Evolutionary conservation across 2,888 invertebrate species (phyloP).

Genomic region (Pycnomerus fuliginosus): DNA sequence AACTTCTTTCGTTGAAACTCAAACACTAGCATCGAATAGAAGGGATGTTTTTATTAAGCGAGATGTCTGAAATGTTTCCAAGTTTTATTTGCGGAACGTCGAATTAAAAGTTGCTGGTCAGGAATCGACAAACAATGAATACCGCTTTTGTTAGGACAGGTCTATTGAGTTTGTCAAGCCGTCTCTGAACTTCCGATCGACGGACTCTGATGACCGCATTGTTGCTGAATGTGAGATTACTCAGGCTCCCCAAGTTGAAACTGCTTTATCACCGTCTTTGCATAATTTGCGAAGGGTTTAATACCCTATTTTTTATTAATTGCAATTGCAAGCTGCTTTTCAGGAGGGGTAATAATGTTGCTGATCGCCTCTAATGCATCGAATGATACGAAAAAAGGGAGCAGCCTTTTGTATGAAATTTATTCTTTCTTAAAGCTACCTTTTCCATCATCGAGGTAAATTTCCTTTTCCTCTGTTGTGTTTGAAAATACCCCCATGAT

Average conservation of each 20-base stretch:
- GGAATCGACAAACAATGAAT: constrained; percentile 28
- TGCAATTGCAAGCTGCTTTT: too few relatives aligned
- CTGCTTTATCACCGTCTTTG: too few relatives aligned
- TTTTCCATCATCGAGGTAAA: too few relatives aligned
- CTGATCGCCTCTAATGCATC: too few relatives aligned
- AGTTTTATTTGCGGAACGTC: constrained; percentile 25
- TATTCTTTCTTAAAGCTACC: too few relatives aligned
- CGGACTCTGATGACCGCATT: constrained; percentile 34
- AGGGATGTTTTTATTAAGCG: constrained; percentile 25
- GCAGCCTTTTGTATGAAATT: too few relatives aligned
- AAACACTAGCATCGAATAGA: constrained; percentile 11
- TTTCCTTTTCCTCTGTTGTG: too few relatives aligned
- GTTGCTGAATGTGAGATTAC: constrained; percentile 33
- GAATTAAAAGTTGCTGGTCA: constrained; percentile 26
- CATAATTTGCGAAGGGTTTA: constrained; percentile 5
- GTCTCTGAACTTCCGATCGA: constrained; percentile 24
- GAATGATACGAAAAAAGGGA: too few relatives aligned
- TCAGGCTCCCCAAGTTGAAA: too few relatives aligned
- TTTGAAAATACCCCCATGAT: too few relatives aligned
- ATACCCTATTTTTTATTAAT: too few relatives aligned
- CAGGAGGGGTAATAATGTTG: too few relatives aligned
- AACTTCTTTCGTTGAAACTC: constrained; percentile 21
- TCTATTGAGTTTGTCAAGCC: constrained; percentile 24
- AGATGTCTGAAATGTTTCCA: constrained; percentile 25
- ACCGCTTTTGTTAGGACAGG: constrained; percentile 26